phyloP scores from a whole-genome alignment of 2,113 vertebrate species.

The Brevimyrus niger region DNA sequence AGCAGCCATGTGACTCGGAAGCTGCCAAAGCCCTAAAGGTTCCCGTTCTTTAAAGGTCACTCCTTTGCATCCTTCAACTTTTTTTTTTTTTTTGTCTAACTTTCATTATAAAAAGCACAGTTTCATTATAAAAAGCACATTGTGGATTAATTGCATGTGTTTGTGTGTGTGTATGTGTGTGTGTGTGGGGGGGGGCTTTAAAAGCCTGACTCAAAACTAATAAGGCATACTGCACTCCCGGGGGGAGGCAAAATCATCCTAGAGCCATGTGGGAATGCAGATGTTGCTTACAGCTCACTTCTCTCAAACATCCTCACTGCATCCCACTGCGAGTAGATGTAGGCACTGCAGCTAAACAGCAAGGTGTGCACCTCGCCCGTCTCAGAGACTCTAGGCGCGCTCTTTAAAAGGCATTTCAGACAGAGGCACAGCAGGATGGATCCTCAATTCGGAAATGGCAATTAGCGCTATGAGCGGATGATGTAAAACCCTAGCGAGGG shows the following conservation, averaged over 20 bases:
- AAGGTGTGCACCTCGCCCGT: not conserved
- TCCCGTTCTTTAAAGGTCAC: not conserved
- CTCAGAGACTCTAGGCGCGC: not conserved
- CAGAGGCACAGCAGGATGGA: slow-evolving; percentile 4
- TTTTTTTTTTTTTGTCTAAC: not conserved
- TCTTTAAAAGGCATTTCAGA: slow-evolving; percentile 12
- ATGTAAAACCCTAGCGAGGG: slow-evolving; percentile 21
- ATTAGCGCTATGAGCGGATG: slow-evolving; percentile 23
- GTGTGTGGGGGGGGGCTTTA: not conserved
- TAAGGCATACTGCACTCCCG: not conserved
- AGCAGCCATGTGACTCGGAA: not conserved
- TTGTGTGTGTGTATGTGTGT: not conserved
- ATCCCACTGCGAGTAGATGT: not conserved
- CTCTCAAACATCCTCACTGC: not conserved
- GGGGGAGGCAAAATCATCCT: not conserved
- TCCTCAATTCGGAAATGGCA: slow-evolving; percentile 25
- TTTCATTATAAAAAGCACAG: not conserved
- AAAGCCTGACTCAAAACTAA: not conserved
- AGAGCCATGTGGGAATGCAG: not conserved
- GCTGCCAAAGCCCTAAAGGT: not conserved
- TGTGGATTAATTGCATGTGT: not conserved
- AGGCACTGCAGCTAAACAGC: not conserved
- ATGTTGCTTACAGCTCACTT: not conserved
- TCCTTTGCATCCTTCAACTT: not conserved
- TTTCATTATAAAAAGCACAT: not conserved